Conservation (phyloP, 2,888 invertebrate genomes). For the Suillia variegata region DNA sequence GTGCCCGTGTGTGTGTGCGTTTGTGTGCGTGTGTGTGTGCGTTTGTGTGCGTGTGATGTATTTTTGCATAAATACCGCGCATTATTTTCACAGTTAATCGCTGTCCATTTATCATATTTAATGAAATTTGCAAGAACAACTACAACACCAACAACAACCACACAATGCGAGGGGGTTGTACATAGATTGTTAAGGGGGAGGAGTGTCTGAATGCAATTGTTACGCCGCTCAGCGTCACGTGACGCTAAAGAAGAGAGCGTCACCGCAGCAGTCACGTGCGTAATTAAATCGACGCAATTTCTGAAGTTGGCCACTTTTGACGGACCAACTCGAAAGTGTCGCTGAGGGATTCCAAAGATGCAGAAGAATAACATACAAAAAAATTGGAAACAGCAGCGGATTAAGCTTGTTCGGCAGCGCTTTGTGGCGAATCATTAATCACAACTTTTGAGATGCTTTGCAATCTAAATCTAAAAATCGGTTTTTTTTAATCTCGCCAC, state of each 20-base stretch:
- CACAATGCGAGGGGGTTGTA: too few species aligned
- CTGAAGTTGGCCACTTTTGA: slow-evolving; percentile 20
- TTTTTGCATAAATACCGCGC: slow-evolving; percentile 49
- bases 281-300: slow-evolving; percentile 53
- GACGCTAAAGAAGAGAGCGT: slow-evolving; percentile 25
- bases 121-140: slow-evolving; percentile 46
- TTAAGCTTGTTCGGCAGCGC: too few species aligned
- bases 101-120: slow-evolving; percentile 57
- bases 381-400: too few species aligned
- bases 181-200: too few species aligned
- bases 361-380: too few species aligned
- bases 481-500: too few species aligned
- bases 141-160: background rate
- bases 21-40: slow-evolving; percentile 6
- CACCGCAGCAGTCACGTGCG: slow-evolving; percentile 46
- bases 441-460: too few species aligned
- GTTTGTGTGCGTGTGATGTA: slow-evolving; percentile 30
- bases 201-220: slow-evolving; percentile 34
- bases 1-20: slow-evolving; percentile 2
- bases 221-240: slow-evolving; percentile 37
- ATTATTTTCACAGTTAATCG: slow-evolving; percentile 44
- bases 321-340: too few species aligned
- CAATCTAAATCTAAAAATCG: too few species aligned
- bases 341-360: too few species aligned
- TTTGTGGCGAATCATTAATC: slow-evolving; percentile 17